Percentiles rank a stretch among this genome's conserved stretches.
phyloP scores from a whole-genome alignment of 2,888 invertebrate species.

The Pyrochroa serraticornis region DNA sequence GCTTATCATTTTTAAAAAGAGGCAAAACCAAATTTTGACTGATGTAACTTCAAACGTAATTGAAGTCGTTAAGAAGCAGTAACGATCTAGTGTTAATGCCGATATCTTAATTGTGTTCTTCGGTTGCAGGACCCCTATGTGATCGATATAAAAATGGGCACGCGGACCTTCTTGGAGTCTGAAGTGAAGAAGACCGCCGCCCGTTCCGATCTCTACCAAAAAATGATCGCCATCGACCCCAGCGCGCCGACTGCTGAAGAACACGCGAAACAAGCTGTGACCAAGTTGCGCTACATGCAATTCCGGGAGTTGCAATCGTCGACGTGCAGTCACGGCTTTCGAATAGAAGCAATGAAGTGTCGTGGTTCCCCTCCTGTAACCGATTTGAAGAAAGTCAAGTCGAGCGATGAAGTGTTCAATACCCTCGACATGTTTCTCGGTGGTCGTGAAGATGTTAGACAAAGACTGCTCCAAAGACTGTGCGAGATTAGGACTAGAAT shows the following conservation, averaged over 20 bases:
- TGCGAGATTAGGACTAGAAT: constrained; percentile 78
- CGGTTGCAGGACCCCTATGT: constrained; percentile 79
- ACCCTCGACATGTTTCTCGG: constrained; percentile 79
- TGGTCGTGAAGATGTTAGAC: constrained; percentile 67
- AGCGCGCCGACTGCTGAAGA: constrained; percentile 86
- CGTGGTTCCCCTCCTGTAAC: constrained; percentile 82
- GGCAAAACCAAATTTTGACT: too few species aligned
- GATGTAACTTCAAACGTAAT: too few species aligned
- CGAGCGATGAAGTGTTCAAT: constrained; percentile 73
- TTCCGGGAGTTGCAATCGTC: constrained; percentile 94
- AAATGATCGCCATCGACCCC: constrained; percentile 93
- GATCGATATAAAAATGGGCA: constrained; percentile 98
- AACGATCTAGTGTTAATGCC: too few species aligned
- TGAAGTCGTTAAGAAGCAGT: too few species aligned
- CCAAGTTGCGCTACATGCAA: constrained; percentile 96
- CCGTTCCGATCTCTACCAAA: constrained; percentile 88
- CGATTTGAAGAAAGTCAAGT: constrained; percentile 86
- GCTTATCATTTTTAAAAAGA: too few species aligned
- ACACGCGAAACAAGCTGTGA: constrained; percentile 80
- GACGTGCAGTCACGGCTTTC: constrained; percentile 89
- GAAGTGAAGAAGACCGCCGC: constrained; percentile 90
- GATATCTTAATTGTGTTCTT: constrained; percentile 6
- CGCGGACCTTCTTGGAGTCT: constrained; percentile 91
- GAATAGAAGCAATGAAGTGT: constrained; percentile 94
- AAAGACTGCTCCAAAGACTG: constrained; percentile 74